These are phyloP conservation scores for Aphelinus certus DNA, from an alignment of 1,140 invertebrate species.

Conservation along the genomic window DNA sequence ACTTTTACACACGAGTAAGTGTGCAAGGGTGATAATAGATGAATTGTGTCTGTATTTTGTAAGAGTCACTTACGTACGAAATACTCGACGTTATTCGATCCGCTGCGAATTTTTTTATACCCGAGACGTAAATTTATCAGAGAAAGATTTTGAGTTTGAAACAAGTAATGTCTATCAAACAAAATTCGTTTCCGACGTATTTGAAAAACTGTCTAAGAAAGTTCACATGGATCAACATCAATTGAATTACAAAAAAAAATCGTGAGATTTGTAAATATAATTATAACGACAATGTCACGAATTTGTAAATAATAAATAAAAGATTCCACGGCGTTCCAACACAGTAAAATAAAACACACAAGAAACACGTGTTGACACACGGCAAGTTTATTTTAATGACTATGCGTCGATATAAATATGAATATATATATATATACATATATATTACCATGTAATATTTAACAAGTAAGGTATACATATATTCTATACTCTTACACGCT, in stretches of 20 bases:
- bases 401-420: constrained; percentile 46
- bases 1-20: constrained; percentile 3
- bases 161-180: too few relatives aligned
- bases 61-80: not conserved
- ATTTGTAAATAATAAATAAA: constrained; percentile 46
- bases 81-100: not conserved
- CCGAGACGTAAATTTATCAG: constrained; percentile 15
- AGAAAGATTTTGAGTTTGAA: too few relatives aligned
- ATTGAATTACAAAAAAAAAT: constrained; percentile 35
- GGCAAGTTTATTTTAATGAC: constrained; percentile 60
- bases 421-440: constrained; percentile 51
- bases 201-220: not conserved
- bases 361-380: constrained; percentile 46
- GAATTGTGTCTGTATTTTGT: constrained; percentile 13
- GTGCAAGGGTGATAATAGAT: constrained; percentile 21
- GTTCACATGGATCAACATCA: constrained; percentile 29
- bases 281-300: constrained; percentile 44
- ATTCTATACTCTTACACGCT: constrained; percentile 66
- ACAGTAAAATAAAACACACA: constrained; percentile 43
- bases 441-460: constrained; percentile 63
- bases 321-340: constrained; percentile 31
- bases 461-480: constrained; percentile 60
- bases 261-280: constrained; percentile 50
- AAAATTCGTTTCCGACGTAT: too few relatives aligned
- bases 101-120: constrained; percentile 33